A percentile compares a stretch with the other conserved stretches of the same genome.
phyloP scores from a whole-genome alignment of 2,797 vertebrate genomes.

The Lutjanus campechanus region DNA sequence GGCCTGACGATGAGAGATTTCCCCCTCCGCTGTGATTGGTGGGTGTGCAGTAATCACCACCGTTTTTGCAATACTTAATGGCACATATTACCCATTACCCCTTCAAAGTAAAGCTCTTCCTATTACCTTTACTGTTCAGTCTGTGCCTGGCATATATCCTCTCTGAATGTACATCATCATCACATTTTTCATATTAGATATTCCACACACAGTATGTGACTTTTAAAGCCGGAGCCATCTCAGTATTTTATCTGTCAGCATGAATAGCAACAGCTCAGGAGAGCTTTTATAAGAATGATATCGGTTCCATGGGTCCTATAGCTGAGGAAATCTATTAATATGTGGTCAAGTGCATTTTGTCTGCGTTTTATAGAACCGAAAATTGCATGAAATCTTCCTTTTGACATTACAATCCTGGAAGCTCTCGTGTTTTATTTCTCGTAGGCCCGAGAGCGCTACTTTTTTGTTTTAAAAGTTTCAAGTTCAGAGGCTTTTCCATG shows the following conservation, averaged over 20 bases:
- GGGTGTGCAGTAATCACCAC: slow-evolving; percentile 49
- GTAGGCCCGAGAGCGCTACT: slow-evolving; percentile 1
- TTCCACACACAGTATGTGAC: slow-evolving; percentile 46
- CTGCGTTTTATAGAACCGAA: slow-evolving; percentile 43
- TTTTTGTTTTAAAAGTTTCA: slow-evolving; percentile 60
- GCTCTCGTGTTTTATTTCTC: slow-evolving; percentile 52
- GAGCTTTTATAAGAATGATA: slow-evolving; percentile 47
- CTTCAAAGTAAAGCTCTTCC: slow-evolving; percentile 50
- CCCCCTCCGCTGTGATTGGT: slow-evolving; percentile 47
- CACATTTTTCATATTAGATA: slow-evolving; percentile 58
- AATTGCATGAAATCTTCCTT: slow-evolving; percentile 64
- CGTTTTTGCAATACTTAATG: slow-evolving; percentile 54
- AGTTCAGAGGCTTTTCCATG: slow-evolving; percentile 59
- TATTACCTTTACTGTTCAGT: slow-evolving; percentile 42
- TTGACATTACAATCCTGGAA: slow-evolving; percentile 46
- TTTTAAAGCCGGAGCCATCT: slow-evolving; percentile 52
- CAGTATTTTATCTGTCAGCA: slow-evolving; percentile 57
- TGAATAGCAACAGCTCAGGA: slow-evolving; percentile 44
- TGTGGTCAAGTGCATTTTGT: slow-evolving; percentile 56
- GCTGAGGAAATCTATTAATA: slow-evolving; percentile 67
- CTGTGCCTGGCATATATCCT: slow-evolving; percentile 34
- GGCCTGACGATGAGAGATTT: slow-evolving; percentile 66
- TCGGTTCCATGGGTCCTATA: slow-evolving; percentile 56
- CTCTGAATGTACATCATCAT: slow-evolving; percentile 56
- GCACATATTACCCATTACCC: slow-evolving; percentile 53